A percentile compares a stretch with the other conserved stretches of the same genome.
Evolutionary conservation across 2,888 invertebrate genomes (phyloP).

Genomic region (Pseudococcus jackbeardsleyi): DNA sequence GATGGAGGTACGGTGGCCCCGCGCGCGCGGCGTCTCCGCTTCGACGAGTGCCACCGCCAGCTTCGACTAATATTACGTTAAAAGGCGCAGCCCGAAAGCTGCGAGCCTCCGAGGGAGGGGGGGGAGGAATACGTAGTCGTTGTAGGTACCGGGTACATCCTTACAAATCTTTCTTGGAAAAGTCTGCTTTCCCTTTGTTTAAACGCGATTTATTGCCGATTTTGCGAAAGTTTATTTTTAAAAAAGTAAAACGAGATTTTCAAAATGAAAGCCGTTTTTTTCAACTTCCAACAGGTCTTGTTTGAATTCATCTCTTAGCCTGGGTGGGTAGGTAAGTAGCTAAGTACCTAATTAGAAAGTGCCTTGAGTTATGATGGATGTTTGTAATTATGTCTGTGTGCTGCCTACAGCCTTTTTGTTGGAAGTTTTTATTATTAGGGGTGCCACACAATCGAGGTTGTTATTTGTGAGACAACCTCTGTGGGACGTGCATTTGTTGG

Average conservation of each 20-base stretch:
- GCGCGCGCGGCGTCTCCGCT: neutral
- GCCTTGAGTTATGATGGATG: neutral
- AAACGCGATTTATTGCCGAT: constrained; percentile 16
- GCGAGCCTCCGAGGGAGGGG: neutral
- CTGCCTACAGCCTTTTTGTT: neutral
- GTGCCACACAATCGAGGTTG: constrained; percentile 60
- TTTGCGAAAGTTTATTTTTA: neutral
- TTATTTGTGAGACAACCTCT: neutral
- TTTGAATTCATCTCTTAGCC: no score
- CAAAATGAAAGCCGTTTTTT: neutral
- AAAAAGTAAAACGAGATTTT: constrained; percentile 20
- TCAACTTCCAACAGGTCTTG: neutral
- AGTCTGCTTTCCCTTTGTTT: neutral
- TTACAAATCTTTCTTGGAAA: neutral
- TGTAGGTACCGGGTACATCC: neutral
- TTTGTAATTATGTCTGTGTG: neutral
- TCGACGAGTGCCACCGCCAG: neutral
- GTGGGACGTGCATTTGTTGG: no score
- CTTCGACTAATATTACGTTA: neutral
- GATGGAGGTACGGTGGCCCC: neutral
- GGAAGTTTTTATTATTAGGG: constrained; percentile 49
- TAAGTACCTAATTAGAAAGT: neutral
- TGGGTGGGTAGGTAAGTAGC: no score
- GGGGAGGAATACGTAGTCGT: neutral
- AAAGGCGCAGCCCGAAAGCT: neutral